A percentile compares a stretch with the other conserved stretches of the same genome.
Conservation (phyloP, 2,797 vertebrate species). For the Propithecus perrieri region DNA sequence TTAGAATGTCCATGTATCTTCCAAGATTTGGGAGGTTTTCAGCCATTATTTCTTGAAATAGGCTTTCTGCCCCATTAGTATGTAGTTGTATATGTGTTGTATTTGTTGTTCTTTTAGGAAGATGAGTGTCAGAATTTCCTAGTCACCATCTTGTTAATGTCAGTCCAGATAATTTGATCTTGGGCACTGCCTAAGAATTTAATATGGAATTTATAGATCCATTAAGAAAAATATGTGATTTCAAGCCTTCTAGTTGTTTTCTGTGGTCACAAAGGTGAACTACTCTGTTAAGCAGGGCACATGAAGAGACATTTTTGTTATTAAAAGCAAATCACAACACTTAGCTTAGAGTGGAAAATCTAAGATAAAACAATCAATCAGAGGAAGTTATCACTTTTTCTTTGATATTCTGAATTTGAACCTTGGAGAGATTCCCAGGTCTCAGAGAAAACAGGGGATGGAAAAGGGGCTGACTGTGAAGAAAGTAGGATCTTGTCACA, state of each 20-base stretch:
- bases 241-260: not conserved
- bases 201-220: not conserved
- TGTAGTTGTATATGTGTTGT: not conserved
- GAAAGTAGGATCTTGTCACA: not conserved
- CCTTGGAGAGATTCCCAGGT: not conserved
- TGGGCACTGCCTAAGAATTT: not conserved
- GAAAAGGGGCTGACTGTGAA: not conserved
- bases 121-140: not conserved
- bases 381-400: not conserved
- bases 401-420: not conserved
- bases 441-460: not conserved
- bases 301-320: not conserved
- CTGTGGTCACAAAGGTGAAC: not conserved
- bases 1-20: not conserved
- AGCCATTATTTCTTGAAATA: not conserved
- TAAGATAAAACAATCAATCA: not conserved
- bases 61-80: not conserved
- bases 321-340: not conserved
- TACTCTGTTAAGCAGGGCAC: not conserved
- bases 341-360: not conserved
- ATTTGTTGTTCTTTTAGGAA: not conserved
- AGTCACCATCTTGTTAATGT: not conserved
- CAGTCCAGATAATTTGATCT: not conserved
- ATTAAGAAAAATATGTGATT: not conserved
- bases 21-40: not conserved